phyloP scores from a whole-genome alignment of 64 coral and sea anemone genomes.

The Montipora cactus region DNA sequence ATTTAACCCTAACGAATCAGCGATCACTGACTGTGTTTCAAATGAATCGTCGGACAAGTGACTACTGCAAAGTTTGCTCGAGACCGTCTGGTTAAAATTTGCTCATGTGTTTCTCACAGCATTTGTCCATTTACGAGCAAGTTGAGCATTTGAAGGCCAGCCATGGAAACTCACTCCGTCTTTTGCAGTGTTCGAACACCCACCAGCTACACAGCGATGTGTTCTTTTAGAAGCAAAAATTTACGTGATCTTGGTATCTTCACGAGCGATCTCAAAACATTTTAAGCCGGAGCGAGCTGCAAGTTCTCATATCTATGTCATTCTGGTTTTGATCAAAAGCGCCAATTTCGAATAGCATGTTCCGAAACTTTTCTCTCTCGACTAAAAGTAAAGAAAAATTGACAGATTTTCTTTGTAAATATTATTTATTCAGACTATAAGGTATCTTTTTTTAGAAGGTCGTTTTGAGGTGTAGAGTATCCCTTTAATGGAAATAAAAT shows the following conservation, averaged over 20 bases:
- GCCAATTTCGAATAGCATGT: background rate
- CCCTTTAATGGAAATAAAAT: background rate
- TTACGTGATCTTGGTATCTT: background rate
- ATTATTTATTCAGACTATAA: constrained; percentile 27
- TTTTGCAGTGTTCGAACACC: constrained; percentile 59
- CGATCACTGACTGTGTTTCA: constrained; percentile 12
- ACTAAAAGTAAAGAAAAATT: constrained; percentile 19
- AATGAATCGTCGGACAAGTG: constrained; percentile 44
- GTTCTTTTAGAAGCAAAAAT: background rate
- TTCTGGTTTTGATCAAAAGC: background rate
- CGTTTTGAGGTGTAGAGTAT: constrained; percentile 10
- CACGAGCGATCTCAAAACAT: background rate
- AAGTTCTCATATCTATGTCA: constrained; percentile 54
- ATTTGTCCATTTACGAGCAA: constrained; percentile 38
- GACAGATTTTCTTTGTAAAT: constrained; percentile 7
- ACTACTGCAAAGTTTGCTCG: constrained; percentile 54
- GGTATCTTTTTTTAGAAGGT: background rate
- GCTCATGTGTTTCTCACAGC: constrained; percentile 51
- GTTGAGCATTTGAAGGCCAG: constrained; percentile 13
- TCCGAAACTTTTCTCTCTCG: constrained; percentile 10
- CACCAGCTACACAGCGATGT: constrained; percentile 46
- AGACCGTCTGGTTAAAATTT: constrained; percentile 45
- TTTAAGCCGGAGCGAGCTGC: background rate
- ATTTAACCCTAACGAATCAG: constrained; percentile 26
- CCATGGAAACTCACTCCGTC: constrained; percentile 49